Evolutionary conservation across 2,888 invertebrate genomes (phyloP).

Genomic region (Chymomyza caudatula): DNA sequence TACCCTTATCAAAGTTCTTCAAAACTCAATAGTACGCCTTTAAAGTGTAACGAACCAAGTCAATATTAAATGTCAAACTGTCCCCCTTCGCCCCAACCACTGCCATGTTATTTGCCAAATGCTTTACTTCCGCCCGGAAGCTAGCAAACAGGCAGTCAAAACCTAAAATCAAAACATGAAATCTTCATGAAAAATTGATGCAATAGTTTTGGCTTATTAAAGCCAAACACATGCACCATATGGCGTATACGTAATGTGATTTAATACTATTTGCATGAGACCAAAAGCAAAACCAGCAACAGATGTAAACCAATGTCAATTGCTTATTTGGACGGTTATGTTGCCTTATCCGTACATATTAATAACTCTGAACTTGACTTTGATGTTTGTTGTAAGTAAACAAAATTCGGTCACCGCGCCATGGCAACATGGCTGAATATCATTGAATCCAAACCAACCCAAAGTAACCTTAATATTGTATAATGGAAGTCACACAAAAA

Average conservation of each 20-base stretch:
- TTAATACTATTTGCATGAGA: background rate
- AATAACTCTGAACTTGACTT: background rate
- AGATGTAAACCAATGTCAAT: background rate
- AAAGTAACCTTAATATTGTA: background rate
- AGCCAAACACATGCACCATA: background rate
- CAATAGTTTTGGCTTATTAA: background rate
- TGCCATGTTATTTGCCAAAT: background rate
- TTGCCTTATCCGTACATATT: background rate
- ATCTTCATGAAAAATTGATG: background rate
- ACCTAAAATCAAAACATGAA: background rate
- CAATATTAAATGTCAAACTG: too few relatives aligned
- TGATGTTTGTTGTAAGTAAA: conserved; percentile 27
- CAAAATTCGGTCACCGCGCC: conserved; percentile 4
- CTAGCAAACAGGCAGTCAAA: too few relatives aligned
- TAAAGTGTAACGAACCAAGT: too few relatives aligned
- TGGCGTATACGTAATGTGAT: background rate
- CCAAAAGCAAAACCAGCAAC: background rate
- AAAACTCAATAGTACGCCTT: too few relatives aligned
- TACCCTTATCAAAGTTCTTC: too few relatives aligned
- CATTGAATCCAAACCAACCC: background rate
- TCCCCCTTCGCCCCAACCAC: too few relatives aligned
- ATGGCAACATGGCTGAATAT: background rate
- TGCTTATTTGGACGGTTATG: background rate
- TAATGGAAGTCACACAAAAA: background rate
- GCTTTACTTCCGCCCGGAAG: too few relatives aligned